Conservation (phyloP, 35 echinoderm and acorn worm species). For the Ophioderma brevispina region DNA sequence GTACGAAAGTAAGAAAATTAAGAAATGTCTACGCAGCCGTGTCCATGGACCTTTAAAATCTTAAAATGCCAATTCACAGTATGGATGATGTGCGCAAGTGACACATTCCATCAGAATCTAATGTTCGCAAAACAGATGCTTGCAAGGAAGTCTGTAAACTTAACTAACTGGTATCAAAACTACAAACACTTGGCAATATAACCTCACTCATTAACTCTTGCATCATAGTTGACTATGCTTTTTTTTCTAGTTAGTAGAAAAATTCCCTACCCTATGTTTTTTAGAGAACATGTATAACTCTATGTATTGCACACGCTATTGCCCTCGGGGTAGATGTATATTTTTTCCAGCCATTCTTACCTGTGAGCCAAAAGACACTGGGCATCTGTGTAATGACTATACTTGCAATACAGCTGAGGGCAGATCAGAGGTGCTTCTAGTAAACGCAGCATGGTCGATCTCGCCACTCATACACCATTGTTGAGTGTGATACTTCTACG, state of each 20-base stretch:
- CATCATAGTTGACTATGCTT: background rate
- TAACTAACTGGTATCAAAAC: background rate
- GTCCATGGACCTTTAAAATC: too few species aligned
- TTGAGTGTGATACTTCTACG: conserved; percentile 59
- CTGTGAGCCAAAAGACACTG: conserved; percentile 86
- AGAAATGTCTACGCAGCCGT: too few species aligned
- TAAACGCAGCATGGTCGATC: conserved; percentile 94
- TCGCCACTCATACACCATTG: conserved; percentile 93
- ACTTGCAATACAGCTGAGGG: conserved; percentile 94
- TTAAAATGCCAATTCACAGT: too few species aligned
- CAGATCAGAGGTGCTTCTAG: conserved; percentile 88
- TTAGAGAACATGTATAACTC: background rate
- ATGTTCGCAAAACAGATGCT: too few species aligned
- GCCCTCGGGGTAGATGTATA: background rate
- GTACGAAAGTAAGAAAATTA: too few species aligned
- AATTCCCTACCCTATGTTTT: background rate
- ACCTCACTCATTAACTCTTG: background rate
- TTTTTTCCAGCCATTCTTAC: conserved; percentile 44
- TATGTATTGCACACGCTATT: background rate
- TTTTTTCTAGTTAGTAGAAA: background rate
- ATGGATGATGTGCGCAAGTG: too few species aligned
- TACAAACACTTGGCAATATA: background rate
- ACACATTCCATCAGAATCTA: too few species aligned
- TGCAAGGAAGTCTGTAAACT: too few species aligned
- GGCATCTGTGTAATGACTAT: conserved; percentile 79